These are phyloP conservation scores for Orientallactaga sibirica DNA, from an alignment of 2,797 vertebrate genomes.

Conservation along the genomic window DNA sequence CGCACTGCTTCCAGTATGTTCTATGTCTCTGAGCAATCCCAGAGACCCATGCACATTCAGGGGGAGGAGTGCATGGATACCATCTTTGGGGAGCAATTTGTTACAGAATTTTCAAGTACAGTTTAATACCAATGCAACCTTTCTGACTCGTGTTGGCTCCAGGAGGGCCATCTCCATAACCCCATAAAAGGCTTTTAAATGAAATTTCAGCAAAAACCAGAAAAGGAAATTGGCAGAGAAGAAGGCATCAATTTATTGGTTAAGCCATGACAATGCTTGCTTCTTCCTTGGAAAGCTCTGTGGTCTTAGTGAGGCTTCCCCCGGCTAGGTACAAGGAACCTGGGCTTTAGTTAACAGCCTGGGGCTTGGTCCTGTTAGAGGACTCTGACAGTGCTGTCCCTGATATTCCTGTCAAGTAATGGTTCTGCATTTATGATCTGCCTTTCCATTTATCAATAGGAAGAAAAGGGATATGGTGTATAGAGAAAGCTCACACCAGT, in stretches of 20 bases:
- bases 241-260: conserved; percentile 3
- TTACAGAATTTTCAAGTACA: not conserved
- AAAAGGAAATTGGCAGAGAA: conserved; percentile 27
- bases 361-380: not conserved
- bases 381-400: not conserved
- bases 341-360: not conserved
- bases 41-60: not conserved
- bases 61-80: not conserved
- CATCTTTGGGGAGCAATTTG: not conserved
- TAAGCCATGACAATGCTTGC: conserved; percentile 6
- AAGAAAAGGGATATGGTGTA: not conserved
- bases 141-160: not conserved
- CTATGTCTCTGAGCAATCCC: not conserved
- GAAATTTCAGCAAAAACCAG: not conserved
- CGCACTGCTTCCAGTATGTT: not conserved
- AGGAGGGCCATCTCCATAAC: too few relatives aligned
- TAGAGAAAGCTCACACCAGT: not conserved
- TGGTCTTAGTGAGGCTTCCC: not conserved
- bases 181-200: not conserved
- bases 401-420: not conserved
- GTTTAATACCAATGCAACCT: not conserved
- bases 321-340: not conserved
- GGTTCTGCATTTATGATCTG: conserved; percentile 5
- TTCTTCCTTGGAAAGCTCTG: not conserved
- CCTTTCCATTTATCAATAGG: not conserved